Percentiles rank a stretch among this genome's conserved stretches.
Conservation (phyloP, 2,797 vertebrate genomes). For the Hydrophis major region DNA sequence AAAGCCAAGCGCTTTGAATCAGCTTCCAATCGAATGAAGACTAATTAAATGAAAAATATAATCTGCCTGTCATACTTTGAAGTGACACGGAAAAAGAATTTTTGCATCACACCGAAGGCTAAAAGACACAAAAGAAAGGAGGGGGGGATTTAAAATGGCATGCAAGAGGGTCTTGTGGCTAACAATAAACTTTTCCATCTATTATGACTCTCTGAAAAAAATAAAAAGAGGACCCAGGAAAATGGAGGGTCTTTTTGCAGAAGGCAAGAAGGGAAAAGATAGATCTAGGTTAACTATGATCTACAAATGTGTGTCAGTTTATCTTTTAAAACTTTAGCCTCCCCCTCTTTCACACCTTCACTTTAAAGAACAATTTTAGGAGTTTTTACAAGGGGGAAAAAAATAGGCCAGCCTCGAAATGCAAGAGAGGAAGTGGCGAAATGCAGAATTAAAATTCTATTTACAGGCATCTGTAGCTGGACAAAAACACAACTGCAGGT, state of each 20-base stretch:
- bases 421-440: constrained; percentile 5
- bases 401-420: constrained; percentile 23
- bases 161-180: background rate
- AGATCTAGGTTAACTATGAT: background rate
- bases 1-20: background rate
- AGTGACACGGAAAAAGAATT: background rate
- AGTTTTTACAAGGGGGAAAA: background rate
- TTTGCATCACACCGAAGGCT: constrained; percentile 43
- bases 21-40: background rate
- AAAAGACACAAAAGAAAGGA: constrained; percentile 1
- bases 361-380: background rate
- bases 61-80: background rate
- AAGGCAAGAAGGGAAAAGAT: background rate
- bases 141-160: background rate
- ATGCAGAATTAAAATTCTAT: fast-evolving
- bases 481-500: background rate
- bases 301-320: constrained; percentile 15
- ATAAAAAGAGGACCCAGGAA: constrained; percentile 35
- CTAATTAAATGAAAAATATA: background rate
- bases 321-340: background rate
- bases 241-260: constrained; percentile 38
- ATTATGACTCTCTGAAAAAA: background rate
- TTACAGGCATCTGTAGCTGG: background rate
- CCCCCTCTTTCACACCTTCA: background rate
- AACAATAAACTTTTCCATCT: background rate